Base-by-base conservation (phyloP, 2,797 vertebrate genomes). In the Diplodus puntazzo region DNA sequence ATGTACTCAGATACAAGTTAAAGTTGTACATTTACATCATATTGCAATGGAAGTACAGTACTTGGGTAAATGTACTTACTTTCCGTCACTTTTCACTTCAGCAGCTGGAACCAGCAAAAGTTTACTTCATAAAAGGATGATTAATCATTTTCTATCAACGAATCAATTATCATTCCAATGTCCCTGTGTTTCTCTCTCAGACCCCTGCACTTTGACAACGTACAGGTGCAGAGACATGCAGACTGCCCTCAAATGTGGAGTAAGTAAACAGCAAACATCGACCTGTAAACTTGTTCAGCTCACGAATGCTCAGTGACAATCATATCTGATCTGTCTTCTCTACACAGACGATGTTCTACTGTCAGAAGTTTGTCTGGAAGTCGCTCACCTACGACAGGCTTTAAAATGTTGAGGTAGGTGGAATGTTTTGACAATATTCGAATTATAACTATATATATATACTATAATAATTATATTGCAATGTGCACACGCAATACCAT, bases 141-240 rank as follows among this genome's bases (percentile, higher is more conserved):
- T n/a, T 66, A 5, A 66, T 68, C 7, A 4, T 11, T 34, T n/a
- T 14, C 18, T 12, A 16, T 43, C 14, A 11, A 63, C 1, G 3
- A 20, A 20, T 42, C 1, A 21, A 7, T 62, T 8, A 20, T 9
- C 13, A 45, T 14, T 30, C 1, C 59, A 18, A 63, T 59, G 1
- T 21, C 2, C n/a, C 21, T 18, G 45, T 39, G 64, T 16, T 13
- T 30, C 7, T 11, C 5, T 27, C 11, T 52, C 64, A 91, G 85
- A 96, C 53, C 93, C 90, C 21, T 99, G 97, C 49, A 84, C 91
- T 62, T 69, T 92, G 68, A 72, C 88, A 0, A 1, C 48, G 0
- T 95, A 96, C 89, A 96, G 94, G 93, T 94, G 96, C 93, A 95
- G 85, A 75, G 93, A 96, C 73, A 25, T 89, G 0, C 80, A 70